A percentile compares a stretch with the other conserved stretches of the same genome.
Evolutionary conservation across 2,888 invertebrate species (phyloP).

Genomic region (Taphrorychus bicolor): DNA sequence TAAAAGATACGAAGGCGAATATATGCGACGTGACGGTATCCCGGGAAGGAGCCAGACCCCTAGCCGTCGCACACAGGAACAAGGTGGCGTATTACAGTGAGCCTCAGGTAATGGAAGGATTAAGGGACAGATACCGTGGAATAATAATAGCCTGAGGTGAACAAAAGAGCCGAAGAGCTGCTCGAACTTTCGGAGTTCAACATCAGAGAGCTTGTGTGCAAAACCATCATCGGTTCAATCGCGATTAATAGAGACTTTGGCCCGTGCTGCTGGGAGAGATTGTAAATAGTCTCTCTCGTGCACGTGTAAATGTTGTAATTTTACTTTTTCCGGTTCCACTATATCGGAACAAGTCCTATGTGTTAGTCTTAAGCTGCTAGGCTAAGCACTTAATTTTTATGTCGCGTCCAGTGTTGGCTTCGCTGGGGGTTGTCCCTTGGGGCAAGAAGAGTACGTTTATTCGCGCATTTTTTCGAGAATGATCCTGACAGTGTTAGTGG

Average conservation of each 20-base stretch:
- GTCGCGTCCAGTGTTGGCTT: neutral
- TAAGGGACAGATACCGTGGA: neutral
- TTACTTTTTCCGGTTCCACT: neutral
- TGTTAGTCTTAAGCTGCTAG: no score
- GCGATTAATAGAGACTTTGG: neutral
- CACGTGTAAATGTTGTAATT: neutral
- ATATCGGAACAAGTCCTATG: neutral
- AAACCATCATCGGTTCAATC: neutral
- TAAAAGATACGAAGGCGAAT: neutral
- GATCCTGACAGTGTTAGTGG: no score
- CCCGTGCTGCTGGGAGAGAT: neutral
- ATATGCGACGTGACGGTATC: constrained; percentile 3
- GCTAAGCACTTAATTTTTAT: no score
- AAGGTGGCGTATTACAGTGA: constrained; percentile 7
- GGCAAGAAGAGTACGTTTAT: no score
- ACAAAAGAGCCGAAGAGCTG: neutral
- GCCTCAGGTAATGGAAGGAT: neutral
- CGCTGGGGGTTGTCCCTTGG: no score
- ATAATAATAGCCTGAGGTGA: neutral
- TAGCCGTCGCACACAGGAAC: neutral
- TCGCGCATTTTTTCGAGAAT: no score
- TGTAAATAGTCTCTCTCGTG: neutral
- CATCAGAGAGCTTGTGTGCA: constrained; percentile 9
- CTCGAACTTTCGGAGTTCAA: neutral
- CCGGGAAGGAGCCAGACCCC: constrained; percentile 8